These are phyloP conservation scores for Bugula neritina DNA, from an alignment of 2,888 invertebrate species.

Conservation along the genomic window DNA sequence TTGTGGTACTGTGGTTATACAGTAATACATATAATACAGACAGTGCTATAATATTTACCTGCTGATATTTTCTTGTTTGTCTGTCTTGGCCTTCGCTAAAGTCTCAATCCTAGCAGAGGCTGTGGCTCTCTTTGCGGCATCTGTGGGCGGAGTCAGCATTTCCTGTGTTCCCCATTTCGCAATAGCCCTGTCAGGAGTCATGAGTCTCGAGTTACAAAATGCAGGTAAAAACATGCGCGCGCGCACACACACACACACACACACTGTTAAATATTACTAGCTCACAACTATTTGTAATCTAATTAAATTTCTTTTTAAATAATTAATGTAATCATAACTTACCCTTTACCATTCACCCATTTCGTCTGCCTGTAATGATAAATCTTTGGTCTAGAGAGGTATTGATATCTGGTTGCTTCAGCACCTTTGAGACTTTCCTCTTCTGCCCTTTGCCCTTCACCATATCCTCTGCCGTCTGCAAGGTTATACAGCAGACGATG, in stretches of 20 bases:
- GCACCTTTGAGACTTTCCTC: background rate
- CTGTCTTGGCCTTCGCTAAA: conserved; percentile 38
- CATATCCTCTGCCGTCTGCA: no score
- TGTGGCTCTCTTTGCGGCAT: conserved; percentile 28
- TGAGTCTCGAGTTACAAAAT: no score
- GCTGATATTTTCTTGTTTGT: conserved; percentile 32
- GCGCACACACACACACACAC: no score
- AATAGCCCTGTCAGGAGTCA: conserved; percentile 27
- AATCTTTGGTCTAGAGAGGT: conserved; percentile 2
- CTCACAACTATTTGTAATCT: no score
- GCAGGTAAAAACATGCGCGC: no score
- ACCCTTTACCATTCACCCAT: conserved; percentile 25
- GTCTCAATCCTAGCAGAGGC: conserved; percentile 34
- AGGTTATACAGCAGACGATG: no score
- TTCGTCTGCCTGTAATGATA: conserved; percentile 22
- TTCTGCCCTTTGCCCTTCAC: no score
- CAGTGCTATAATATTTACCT: conserved; percentile 35
- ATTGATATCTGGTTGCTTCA: background rate
- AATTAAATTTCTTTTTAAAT: no score
- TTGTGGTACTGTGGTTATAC: no score
- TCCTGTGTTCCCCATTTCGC: conserved; percentile 27
- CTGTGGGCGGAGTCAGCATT: conserved; percentile 25
- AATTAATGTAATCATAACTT: no score
- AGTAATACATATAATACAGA: background rate
- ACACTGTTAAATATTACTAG: no score